Evolutionary conservation across 2,113 vertebrate genomes (phyloP).

Genomic region (Sisor rabdophorus): DNA sequence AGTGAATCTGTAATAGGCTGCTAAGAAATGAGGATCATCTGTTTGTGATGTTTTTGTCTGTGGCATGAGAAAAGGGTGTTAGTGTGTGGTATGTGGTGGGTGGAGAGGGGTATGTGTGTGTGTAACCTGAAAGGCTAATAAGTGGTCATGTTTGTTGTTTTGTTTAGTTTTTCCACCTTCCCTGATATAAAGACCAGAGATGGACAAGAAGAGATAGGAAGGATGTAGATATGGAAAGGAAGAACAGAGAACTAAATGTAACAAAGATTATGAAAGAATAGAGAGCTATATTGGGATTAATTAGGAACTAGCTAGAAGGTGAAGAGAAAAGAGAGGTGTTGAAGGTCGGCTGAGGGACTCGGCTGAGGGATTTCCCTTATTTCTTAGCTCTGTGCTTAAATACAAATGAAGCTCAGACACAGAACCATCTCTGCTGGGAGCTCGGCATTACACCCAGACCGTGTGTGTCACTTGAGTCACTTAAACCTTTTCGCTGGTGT

Average conservation of each 20-base stretch:
- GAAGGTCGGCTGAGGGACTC: slow-evolving; percentile 21
- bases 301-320: no score
- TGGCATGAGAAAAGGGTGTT: neutral
- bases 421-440: neutral
- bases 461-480: neutral
- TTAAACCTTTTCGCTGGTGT: neutral
- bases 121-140: neutral
- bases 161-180: neutral
- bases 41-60: slow-evolving; percentile 5
- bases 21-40: slow-evolving; percentile 7
- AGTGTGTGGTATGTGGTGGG: no score
- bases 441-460: no score
- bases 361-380: slow-evolving; percentile 29
- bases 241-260: no score
- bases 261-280: neutral
- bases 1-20: slow-evolving; percentile 21
- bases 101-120: neutral
- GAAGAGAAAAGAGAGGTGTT: neutral
- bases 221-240: neutral
- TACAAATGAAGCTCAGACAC: slow-evolving; percentile 11
- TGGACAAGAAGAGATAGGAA: neutral
- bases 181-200: neutral
- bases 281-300: no score
- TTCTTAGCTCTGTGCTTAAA: slow-evolving; percentile 1
- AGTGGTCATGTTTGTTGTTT: neutral